Percentiles rank a stretch among this genome's conserved stretches.
These are phyloP conservation scores for Schizotus pectinicornis DNA, from an alignment of 2,888 invertebrate species.

Conservation along the genomic window DNA sequence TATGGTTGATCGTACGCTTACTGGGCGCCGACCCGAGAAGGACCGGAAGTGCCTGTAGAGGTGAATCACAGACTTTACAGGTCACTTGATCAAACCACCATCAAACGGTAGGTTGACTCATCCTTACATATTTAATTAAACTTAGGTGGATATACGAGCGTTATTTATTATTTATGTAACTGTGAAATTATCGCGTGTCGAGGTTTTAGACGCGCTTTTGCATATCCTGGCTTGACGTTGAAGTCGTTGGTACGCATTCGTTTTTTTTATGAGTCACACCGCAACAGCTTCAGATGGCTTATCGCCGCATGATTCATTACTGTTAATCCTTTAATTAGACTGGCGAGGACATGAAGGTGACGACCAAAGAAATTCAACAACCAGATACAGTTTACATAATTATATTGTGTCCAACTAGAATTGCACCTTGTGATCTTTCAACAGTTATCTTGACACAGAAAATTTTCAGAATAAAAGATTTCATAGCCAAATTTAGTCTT, in stretches of 20 bases:
- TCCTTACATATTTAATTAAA: constrained; percentile 20
- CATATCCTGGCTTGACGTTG: constrained; percentile 3
- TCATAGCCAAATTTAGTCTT: too few relatives aligned
- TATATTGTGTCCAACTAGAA: too few relatives aligned
- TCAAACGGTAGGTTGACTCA: constrained; percentile 28
- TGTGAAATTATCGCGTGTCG: constrained; percentile 20
- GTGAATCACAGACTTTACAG: constrained; percentile 39
- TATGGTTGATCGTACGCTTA: constrained; percentile 28
- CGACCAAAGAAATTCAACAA: too few relatives aligned
- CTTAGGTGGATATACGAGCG: not conserved
- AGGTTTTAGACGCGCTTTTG: not conserved
- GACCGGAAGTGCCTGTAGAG: constrained; percentile 38
- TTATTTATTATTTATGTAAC: constrained; percentile 18
- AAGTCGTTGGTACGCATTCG: constrained; percentile 8
- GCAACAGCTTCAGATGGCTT: constrained; percentile 8
- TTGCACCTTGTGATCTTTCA: too few relatives aligned
- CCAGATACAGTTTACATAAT: too few relatives aligned
- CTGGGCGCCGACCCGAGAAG: constrained; percentile 36
- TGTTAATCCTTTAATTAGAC: too few relatives aligned
- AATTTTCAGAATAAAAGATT: too few relatives aligned
- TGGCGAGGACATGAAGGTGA: too few relatives aligned
- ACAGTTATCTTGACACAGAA: too few relatives aligned
- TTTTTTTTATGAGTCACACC: constrained; percentile 18
- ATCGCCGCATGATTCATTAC: constrained; percentile 12
- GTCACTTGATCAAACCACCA: constrained; percentile 34